Conservation (phyloP, 2,888 invertebrate species). For the Listrodromus nycthemerus region DNA sequence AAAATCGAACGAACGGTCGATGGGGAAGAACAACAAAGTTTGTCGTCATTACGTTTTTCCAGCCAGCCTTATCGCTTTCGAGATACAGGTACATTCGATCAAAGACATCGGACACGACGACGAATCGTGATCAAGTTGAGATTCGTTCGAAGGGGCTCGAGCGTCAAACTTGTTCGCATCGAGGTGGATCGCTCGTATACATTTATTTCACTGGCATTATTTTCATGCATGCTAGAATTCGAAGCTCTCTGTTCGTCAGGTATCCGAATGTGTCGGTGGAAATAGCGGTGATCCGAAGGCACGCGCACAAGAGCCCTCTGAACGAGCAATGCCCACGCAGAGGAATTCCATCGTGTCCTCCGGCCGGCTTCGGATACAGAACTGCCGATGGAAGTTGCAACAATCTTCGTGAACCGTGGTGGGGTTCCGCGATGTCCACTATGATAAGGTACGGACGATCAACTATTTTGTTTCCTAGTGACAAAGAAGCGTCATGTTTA, state of each 20-base stretch:
- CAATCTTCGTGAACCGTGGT: constrained; percentile 90
- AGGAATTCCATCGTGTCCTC: constrained; percentile 89
- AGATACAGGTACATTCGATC: too few relatives aligned
- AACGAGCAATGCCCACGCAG: constrained; percentile 89
- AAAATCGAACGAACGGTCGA: too few relatives aligned
- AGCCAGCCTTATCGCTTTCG: too few relatives aligned
- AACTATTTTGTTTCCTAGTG: neutral
- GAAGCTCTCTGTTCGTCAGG: neutral
- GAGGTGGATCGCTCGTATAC: too few relatives aligned
- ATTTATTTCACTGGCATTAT: neutral
- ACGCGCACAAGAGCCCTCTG: constrained; percentile 83
- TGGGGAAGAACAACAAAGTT: too few relatives aligned
- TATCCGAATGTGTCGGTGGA: constrained; percentile 71
- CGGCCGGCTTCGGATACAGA: constrained; percentile 89
- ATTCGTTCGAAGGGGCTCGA: too few relatives aligned
- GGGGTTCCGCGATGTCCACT: constrained; percentile 93
- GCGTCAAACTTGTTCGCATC: too few relatives aligned
- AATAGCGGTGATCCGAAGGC: constrained; percentile 67
- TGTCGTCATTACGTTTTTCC: too few relatives aligned
- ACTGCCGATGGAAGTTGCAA: constrained; percentile 96
- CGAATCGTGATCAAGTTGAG: too few relatives aligned
- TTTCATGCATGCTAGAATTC: neutral
- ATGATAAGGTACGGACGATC: constrained; percentile 86
- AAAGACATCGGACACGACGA: too few relatives aligned
- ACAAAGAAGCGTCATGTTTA: too few relatives aligned